These are phyloP conservation scores for Sapayoa aenigma DNA, from an alignment of 2,113 vertebrate genomes.

Conservation along the genomic window DNA sequence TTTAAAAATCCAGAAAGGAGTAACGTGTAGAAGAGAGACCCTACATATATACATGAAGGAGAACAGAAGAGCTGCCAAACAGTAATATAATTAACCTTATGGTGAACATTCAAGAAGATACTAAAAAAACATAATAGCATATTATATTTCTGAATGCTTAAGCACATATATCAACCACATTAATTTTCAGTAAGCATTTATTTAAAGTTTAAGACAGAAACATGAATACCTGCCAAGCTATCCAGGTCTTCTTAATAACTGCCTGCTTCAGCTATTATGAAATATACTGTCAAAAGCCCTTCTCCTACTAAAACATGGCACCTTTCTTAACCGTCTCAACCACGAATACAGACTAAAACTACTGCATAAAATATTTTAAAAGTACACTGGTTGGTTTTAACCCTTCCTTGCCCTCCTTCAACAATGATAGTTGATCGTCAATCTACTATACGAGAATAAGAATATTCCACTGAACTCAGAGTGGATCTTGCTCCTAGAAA, in stretches of 20 bases:
- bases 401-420: not conserved
- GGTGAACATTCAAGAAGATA: not conserved
- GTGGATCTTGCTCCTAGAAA: not conserved
- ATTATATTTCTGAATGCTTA: not conserved
- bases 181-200: not conserved
- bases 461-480: not conserved
- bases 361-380: not conserved
- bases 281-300: not conserved
- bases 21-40: not conserved
- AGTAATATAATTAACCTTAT: not conserved
- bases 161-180: not conserved
- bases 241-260: not conserved
- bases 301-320: not conserved
- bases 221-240: not conserved
- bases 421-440: not conserved
- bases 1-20: not conserved
- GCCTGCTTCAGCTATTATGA: not conserved
- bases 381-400: not conserved
- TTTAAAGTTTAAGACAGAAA: not conserved
- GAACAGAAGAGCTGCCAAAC: not conserved
- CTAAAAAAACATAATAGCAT: not conserved
- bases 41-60: not conserved
- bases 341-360: not conserved
- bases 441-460: not conserved
- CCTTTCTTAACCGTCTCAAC: not conserved